Base-by-base conservation (phyloP, 2,113 vertebrate genomes). In the Psittacara wagleri region DNA sequence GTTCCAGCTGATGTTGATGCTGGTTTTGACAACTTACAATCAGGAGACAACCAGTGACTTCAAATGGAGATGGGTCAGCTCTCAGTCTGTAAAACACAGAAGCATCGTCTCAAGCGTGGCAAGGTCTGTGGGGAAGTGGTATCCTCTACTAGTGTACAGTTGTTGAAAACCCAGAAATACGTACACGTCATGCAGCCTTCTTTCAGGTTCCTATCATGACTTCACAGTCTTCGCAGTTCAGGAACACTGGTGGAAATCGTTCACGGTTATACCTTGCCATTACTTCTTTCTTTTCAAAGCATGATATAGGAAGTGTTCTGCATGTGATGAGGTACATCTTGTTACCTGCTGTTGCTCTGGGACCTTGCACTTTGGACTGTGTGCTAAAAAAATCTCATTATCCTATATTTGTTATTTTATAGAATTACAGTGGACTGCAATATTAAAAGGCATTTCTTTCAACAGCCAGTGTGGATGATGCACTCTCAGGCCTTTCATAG, bases 401-500 rank as follows among this genome's bases (percentile, higher is more conserved):
- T 15, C 10, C 28, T 39, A 3, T n/a, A 55, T 91, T 84, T 84
- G 10, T 54, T 68, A 35, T 85, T 72, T 39, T n/a, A n/a, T 22
- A 62, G 39, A 83, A 80, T 44, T 83, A 19, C 14, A 6, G 39
- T 57, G 59, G 35, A 22, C 27, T 63, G 4, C 25, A 48, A 14
- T 43, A 75, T 46, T 54, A 44, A 86, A 63, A 84, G 43, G 23
- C 25, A 49, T 68, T 95, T 78, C 48, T 96, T 89, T 89, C 73
- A 84, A 31, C 82, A 87, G 6, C 52, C 17, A 52, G 48, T 1
- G 35, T 17, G 39, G 69, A 37, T 59, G 75, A 57, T 17, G n/a
- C 20, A 15, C 76, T 85, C 70, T 57, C 90, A 73, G 67, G 39
- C 20, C 57, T 80, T 91, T 90, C 52, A 8, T 8, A 73, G 62